phyloP scores from a whole-genome alignment of 2,888 invertebrate species.

The Globia sparganii region DNA sequence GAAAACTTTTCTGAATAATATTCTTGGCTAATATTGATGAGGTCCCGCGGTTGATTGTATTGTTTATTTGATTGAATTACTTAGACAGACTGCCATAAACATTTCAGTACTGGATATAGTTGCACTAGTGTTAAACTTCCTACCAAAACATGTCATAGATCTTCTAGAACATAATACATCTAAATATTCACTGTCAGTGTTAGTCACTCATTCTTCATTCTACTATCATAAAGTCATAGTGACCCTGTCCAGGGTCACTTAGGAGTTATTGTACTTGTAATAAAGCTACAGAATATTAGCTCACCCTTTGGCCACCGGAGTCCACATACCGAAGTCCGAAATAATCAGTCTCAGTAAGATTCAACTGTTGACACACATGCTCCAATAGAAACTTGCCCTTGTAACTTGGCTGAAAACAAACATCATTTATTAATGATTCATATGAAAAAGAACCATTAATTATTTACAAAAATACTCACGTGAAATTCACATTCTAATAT shows the following conservation, averaged over 20 bases:
- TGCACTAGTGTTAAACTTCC: not conserved
- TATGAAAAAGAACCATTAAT: slow-evolving; percentile 5
- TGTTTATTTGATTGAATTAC: not conserved
- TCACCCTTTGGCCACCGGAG: slow-evolving; percentile 96
- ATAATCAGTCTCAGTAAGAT: slow-evolving; percentile 98
- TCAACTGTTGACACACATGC: slow-evolving; percentile 96
- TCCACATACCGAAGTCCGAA: slow-evolving; percentile 98
- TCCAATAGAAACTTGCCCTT: slow-evolving; percentile 97
- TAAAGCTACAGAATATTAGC: slow-evolving; percentile 65
- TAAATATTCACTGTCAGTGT: not conserved
- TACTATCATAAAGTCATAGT: not conserved
- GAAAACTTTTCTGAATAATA: not conserved
- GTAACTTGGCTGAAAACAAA: slow-evolving; percentile 93
- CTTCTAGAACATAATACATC: not conserved
- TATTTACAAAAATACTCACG: slow-evolving; percentile 76
- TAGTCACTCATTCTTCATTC: not conserved
- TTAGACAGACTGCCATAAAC: not conserved
- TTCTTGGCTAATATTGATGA: not conserved
- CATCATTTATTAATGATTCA: slow-evolving; percentile 12
- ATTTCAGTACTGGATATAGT: not conserved
- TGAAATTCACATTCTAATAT: slow-evolving; percentile 98
- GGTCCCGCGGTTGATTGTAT: not conserved
- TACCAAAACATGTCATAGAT: not conserved
- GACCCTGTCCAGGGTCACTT: slow-evolving; percentile 4
- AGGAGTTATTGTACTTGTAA: not conserved